These are phyloP conservation scores for Podarcis lilfordi DNA, from an alignment of 2,797 vertebrate genomes.

Conservation along the genomic window DNA sequence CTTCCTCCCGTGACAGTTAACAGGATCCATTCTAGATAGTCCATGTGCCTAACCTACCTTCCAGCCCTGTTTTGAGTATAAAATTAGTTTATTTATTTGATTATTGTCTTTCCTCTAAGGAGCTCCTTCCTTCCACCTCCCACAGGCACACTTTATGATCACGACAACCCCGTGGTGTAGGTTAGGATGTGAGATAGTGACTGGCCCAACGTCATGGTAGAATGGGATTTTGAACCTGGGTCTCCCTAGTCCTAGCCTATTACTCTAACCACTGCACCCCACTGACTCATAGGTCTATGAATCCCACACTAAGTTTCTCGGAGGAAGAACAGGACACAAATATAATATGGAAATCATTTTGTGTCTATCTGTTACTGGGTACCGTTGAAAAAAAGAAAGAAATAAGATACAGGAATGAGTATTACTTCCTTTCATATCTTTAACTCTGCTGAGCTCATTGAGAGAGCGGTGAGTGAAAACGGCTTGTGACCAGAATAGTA, in stretches of 20 bases:
- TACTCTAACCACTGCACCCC: background rate
- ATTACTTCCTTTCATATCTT: background rate
- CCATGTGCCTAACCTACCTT: no score
- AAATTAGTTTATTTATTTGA: no score
- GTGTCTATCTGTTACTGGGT: background rate
- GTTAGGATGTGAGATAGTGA: no score
- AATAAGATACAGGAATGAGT: background rate
- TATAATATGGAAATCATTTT: background rate
- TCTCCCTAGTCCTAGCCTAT: background rate
- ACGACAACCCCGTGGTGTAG: no score
- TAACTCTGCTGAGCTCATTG: conserved; percentile 32
- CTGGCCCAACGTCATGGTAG: no score
- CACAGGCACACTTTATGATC: no score
- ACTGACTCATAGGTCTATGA: background rate
- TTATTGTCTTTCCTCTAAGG: no score
- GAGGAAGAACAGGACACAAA: background rate
- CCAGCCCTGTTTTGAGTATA: no score
- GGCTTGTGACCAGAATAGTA: conserved; percentile 23
- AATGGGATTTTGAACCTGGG: background rate
- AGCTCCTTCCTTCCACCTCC: no score
- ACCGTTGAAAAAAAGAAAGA: conserved; percentile 27
- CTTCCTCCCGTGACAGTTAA: background rate
- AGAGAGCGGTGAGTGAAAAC: conserved; percentile 14
- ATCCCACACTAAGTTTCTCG: background rate
- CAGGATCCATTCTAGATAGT: background rate